Conservation (phyloP, 23 tunicate species). For the Halocynthia roretzi region DNA sequence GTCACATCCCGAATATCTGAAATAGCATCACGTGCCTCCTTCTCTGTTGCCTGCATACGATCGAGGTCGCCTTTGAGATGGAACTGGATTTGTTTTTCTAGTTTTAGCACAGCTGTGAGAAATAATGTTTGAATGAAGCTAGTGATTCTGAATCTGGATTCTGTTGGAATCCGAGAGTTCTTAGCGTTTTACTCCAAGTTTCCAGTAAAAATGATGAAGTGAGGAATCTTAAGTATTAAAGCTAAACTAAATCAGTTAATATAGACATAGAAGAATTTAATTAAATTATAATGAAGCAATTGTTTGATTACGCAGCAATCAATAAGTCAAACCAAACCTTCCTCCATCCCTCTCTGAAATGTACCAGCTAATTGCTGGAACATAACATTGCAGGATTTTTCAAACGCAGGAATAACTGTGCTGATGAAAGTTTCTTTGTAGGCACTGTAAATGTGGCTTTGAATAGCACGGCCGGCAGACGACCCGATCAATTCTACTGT, state of each 20-base stretch:
- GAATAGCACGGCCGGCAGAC: constrained; percentile 38
- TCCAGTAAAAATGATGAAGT: neutral
- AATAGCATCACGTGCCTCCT: constrained; percentile 49
- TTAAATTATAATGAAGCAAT: neutral
- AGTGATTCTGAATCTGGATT: too few species aligned
- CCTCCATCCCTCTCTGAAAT: constrained; percentile 73
- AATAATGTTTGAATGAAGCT: too few species aligned
- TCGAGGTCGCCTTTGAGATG: constrained; percentile 60
- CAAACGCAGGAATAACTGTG: constrained; percentile 61
- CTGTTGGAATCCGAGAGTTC: neutral
- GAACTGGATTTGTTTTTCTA: constrained; percentile 64
- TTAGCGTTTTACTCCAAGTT: neutral
- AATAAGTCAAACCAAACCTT: constrained; percentile 29
- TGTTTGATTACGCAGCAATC: neutral
- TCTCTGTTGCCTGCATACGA: constrained; percentile 38
- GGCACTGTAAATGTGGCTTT: constrained; percentile 31
- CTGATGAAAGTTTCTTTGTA: constrained; percentile 37
- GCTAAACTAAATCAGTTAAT: neutral
- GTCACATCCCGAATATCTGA: constrained; percentile 37
- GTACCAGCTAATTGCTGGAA: constrained; percentile 60
- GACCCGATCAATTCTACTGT: constrained; percentile 41
- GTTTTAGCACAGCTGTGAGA: constrained; percentile 19
- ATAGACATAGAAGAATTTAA: neutral
- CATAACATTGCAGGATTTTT: constrained; percentile 66
- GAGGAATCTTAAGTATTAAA: neutral